Evolutionary conservation across 53 echinoderm and acorn worm genomes (phyloP), one percentile per base, ranked within the genome.

Genomic region (Glandiceps talaboti): DNA sequence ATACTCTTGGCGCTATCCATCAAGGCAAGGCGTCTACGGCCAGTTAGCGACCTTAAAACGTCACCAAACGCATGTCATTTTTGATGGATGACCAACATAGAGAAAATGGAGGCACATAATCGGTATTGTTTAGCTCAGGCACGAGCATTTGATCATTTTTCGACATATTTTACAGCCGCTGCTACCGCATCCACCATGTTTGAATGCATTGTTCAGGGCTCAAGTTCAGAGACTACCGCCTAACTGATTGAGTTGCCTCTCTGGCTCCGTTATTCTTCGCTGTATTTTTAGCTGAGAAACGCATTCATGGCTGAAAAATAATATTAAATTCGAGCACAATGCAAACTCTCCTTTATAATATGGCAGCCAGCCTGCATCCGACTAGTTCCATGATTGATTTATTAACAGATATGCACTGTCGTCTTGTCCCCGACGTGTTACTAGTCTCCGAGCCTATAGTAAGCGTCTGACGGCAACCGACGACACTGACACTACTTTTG

Each of bases 201-300:
- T 45, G 64, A 45, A 45, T 45, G 20, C 64, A 45, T 45, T 79
- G 87, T 87, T 87, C 87, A 87, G 87, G 87, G 87, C 87, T 79
- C 78, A 83, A 83, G 87, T 83, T 79, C 82, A 83, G 74, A 78
- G 83, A 83, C 82, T 82, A 82, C 82, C 78, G 82, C 79, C 45
- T 32, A 28, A 45, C 28, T 86, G 77, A 76, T 28, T 27, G 77
- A 80, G 72, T 76, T 81, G 74, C 30, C 76, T 30, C 29, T 72
- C 10, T 73, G 82, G 82, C 77, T 86, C 81, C 82, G 81, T 73
- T 76, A n/a, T 76, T 85, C 76, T 74, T 33, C 10, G 64, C 64
- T 45, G 64, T 45, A 45, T 45, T 45, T 45, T 45, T 45, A 45
- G 64, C 64, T 45, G 64, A 45, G 64, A 45, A 45, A 45, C 64